Base-by-base conservation (phyloP, 2,888 invertebrate genomes). In the Artemia sp. region DNA sequence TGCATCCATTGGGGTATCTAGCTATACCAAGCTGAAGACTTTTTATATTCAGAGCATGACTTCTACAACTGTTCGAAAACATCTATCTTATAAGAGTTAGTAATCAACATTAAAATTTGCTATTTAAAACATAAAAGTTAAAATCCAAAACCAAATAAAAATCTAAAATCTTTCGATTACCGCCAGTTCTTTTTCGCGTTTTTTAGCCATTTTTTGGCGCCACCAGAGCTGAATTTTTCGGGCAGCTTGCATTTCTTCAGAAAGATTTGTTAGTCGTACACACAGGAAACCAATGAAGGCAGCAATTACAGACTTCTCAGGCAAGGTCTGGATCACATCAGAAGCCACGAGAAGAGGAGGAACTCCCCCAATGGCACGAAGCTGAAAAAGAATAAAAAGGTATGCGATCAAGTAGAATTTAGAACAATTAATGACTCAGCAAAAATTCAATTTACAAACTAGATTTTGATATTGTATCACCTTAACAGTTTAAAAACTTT, bases 161-260 rank as follows among this genome's bases (percentile, higher is more conserved):
- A 38, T 38, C 38, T 38, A 38, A 38, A 38, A 38, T 38, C 38
- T 38, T 38, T 38, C 2, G 24, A 10, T 58, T 58, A 58, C 64
- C 64, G 11, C 64, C 24, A 58, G 64, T 24, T 58, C 64, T 24
- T 58, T 58, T 24, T 58, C 64, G 9, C 64, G 64, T 58, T 24
- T 58, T 8, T n/a, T 24, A 8, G 24, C 24, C 64, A 58, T n/a
- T 24, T 10, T 58, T 9, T 58, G 64, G 14, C 64, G 11, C 8
- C n/a, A 58, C 64, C 64, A 58, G 14, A 58, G 64, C 24, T 58
- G 64, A 19, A 58, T 58, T 24, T 58, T 58, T 58, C 64, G 64
- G 64, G 24, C 64, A 58, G 64, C 64, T 8, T 58, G 64, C 14
- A 58, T 24, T 24, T 58, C 64, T 24, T 58, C 64, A 24, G 64